A percentile compares a stretch with the other conserved stretches of the same genome.
Evolutionary conservation across 1,140 invertebrate genomes (phyloP).

Genomic region (Trypoxylus dichotomus): DNA sequence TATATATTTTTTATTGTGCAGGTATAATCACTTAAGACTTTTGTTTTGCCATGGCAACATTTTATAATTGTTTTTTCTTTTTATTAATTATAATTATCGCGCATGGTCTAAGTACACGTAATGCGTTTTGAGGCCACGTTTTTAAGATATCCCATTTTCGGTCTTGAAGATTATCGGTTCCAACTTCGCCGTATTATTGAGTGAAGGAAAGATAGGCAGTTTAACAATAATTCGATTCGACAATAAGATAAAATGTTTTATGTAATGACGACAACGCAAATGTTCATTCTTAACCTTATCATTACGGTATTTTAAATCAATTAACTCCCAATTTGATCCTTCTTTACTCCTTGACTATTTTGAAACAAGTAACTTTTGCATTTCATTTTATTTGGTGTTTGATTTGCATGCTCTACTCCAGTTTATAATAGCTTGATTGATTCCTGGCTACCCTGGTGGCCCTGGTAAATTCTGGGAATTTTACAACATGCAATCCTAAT

Average conservation of each 20-base stretch:
- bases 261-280: not conserved
- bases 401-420: too few species aligned
- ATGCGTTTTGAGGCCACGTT: not conserved
- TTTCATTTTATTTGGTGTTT: too few species aligned
- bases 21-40: slow-evolving; percentile 15
- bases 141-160: not conserved
- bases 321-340: too few species aligned
- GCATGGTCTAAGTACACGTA: slow-evolving; percentile 2
- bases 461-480: too few species aligned
- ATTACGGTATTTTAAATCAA: too few species aligned
- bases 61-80: slow-evolving; percentile 21
- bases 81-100: slow-evolving; percentile 25
- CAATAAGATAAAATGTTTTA: not conserved
- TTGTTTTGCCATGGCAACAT: slow-evolving; percentile 22
- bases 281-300: too few species aligned
- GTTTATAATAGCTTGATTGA: too few species aligned
- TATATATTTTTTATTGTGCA: slow-evolving; percentile 23
- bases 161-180: not conserved
- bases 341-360: too few species aligned
- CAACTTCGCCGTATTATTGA: not conserved
- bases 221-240: not conserved
- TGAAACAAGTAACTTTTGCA: too few species aligned
- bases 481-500: too few species aligned
- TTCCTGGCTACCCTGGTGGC: too few species aligned
- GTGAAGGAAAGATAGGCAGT: not conserved